A percentile compares a stretch with the other conserved stretches of the same genome.
phyloP scores from a whole-genome alignment of 1,140 invertebrate genomes.

The Bombus polaris region DNA sequence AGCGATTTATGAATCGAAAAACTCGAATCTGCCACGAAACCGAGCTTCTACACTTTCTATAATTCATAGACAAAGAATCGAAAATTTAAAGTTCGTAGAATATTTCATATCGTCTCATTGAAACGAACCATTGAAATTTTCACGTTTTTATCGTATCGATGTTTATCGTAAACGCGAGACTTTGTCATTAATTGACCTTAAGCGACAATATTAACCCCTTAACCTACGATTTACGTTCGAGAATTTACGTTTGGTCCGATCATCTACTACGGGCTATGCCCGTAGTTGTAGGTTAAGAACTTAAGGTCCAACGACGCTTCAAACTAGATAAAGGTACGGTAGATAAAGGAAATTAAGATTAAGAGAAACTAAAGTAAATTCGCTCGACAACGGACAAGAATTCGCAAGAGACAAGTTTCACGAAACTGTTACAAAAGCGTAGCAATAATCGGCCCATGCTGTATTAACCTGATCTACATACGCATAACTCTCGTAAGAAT shows the following conservation, averaged over 20 bases:
- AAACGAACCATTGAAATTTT: no score
- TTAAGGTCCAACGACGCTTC: background rate
- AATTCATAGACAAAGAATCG: background rate
- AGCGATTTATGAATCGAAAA: constrained; percentile 1
- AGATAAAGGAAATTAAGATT: constrained; percentile 26
- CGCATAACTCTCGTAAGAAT: background rate
- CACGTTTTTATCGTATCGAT: no score
- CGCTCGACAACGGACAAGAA: background rate
- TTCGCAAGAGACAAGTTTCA: constrained; percentile 16
- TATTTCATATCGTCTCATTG: background rate
- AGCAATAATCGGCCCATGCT: no score
- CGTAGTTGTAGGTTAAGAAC: no score
- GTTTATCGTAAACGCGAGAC: background rate
- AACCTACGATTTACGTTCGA: no score
- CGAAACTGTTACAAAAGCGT: constrained; percentile 4
- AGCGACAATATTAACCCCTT: no score
- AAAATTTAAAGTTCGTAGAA: no score
- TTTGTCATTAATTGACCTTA: no score
- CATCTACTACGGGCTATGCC: no score
- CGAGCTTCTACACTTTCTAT: background rate
- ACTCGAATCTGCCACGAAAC: background rate
- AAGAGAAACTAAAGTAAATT: constrained; percentile 25
- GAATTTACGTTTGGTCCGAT: no score
- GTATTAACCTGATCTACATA: no score
- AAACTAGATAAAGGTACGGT: no score